Base-by-base conservation (phyloP, 2,113 vertebrate genomes). In the Tyto alba region DNA sequence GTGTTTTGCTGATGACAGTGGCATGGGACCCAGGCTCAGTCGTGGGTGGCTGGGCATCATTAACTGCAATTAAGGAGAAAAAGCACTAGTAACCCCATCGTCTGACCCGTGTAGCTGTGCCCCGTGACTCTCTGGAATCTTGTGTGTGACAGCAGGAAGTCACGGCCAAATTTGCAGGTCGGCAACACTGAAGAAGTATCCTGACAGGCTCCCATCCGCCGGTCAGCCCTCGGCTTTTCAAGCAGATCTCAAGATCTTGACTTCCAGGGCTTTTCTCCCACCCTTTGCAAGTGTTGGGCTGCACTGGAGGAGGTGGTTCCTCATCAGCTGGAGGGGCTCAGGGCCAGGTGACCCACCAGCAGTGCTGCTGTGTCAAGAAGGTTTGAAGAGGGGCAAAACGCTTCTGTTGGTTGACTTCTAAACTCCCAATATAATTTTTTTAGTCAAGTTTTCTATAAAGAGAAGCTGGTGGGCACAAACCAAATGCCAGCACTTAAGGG, bases 401-500 rank as follows among this genome's bases (percentile, higher is more conserved):
- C 9, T 38, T 50, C 10, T 20, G 19, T 11, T 64, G 19, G 27
- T 27, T 67, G n/a, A 22, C 34, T 78, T 56, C 3, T 43, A 5
- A 89, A 32, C 21, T 43, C 22, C 34, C 29, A 27, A 17, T 4
- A 29, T 22, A 9, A 10, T 1, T 11, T 4, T 11, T 13, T 47
- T 16, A 11, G 50, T 53, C 10, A 41, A 76, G 40, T 14, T 63
- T 36, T 13, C 1, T 4, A 0, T 14, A 1, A 19, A 63, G 66
- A 67, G 66, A 45, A 82, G 66, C 60, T 45, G 38, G 8, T 4
- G 12, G 38, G 43, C 41, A 41, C 74, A 11, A 10, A 13, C 34
- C 12, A 7, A 56, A 29, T 10, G 29, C 30, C 2, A 1, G 1
- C 2, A 0, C 77, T 89, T 27, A 45, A 1, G 0, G 3, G 4